Evolutionary conservation across 1,140 invertebrate genomes (phyloP).

Genomic region (Acromyrmex heyeri): DNA sequence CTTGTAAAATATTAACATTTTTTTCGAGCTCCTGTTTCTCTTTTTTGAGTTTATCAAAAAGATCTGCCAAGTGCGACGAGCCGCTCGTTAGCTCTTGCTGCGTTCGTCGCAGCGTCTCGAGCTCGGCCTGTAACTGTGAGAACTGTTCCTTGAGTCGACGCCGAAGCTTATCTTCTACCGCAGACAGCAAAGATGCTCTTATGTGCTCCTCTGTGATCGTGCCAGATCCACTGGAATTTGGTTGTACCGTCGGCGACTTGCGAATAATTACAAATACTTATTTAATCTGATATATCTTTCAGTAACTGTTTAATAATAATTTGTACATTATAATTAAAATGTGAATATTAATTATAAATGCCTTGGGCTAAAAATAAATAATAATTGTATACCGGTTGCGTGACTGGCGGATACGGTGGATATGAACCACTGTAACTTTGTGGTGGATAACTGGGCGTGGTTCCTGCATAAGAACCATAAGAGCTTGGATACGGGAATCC

Average conservation of each 20-base stretch:
- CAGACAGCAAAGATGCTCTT: slow-evolving; percentile 96
- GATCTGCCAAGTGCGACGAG: slow-evolving; percentile 93
- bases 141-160: slow-evolving; percentile 95
- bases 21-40: slow-evolving; percentile 95
- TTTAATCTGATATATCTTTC: slow-evolving; percentile 7
- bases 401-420: slow-evolving; percentile 77
- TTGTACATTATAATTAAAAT: not conserved
- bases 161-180: slow-evolving; percentile 97
- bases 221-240: slow-evolving; percentile 87
- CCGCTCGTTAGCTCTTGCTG: slow-evolving; percentile 96
- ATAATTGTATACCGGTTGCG: slow-evolving; percentile 76
- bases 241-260: slow-evolving; percentile 85
- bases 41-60: slow-evolving; percentile 93
- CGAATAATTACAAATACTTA: slow-evolving; percentile 15
- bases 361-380: slow-evolving; percentile 23
- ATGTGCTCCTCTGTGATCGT: slow-evolving; percentile 98
- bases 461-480: slow-evolving; percentile 77
- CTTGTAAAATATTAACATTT: slow-evolving; percentile 93
- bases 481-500: slow-evolving; percentile 82
- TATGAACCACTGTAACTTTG: slow-evolving; percentile 81
- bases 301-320: not conserved
- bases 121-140: slow-evolving; percentile 95
- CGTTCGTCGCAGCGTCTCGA: slow-evolving; percentile 95
- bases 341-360: not conserved
- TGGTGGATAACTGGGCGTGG: slow-evolving; percentile 76